Percentiles rank a stretch among this genome's conserved stretches.
These are phyloP conservation scores for Ceuthmochares aereus DNA, from an alignment of 2,113 vertebrate genomes.

Conservation along the genomic window DNA sequence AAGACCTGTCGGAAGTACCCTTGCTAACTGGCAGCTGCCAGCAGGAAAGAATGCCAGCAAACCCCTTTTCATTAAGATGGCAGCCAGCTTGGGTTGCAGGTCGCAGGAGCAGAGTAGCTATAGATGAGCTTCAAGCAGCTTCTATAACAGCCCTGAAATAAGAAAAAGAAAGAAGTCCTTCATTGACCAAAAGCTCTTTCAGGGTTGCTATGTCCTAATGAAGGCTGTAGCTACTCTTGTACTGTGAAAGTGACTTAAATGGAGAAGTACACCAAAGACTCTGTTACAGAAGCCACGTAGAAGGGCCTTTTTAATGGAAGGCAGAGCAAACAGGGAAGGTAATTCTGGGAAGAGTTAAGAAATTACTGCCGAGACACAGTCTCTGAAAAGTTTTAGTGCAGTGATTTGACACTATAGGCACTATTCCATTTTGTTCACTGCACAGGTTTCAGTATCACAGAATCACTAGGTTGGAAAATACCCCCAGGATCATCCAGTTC, in stretches of 20 bases:
- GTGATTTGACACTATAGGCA: background rate
- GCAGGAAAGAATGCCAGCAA: background rate
- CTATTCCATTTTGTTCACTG: background rate
- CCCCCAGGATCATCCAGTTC: too few species aligned
- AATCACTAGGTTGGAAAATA: too few species aligned
- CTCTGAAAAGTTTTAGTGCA: background rate
- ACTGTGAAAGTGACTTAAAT: rapidly evolving
- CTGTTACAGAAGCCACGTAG: background rate
- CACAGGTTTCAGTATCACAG: background rate
- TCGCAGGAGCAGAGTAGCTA: background rate
- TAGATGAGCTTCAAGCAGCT: background rate
- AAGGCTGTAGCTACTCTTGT: background rate
- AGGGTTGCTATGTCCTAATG: background rate
- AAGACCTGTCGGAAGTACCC: background rate
- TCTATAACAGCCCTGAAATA: background rate
- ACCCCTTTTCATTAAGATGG: background rate
- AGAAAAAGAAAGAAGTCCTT: background rate
- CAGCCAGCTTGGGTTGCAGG: background rate
- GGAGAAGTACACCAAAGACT: background rate
- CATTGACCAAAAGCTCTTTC: background rate
- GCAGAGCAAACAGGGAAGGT: background rate
- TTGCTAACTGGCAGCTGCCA: background rate
- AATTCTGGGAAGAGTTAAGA: background rate
- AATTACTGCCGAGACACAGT: background rate
- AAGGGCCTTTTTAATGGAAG: background rate